phyloP scores from a whole-genome alignment of 2,797 vertebrate genomes.

The Danionella dracula region DNA sequence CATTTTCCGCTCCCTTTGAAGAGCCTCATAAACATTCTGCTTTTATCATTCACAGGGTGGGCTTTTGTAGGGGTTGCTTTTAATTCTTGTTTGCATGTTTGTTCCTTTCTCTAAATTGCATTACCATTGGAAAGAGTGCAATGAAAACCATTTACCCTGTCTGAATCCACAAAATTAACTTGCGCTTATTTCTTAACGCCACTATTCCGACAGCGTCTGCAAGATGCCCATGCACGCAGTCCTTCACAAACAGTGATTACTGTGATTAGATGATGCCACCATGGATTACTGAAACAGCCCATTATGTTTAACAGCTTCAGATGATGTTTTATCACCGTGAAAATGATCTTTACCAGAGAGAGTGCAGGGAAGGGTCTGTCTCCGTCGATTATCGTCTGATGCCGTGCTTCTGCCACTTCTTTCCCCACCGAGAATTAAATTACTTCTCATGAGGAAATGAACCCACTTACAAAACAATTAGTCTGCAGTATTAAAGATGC shows the following conservation, averaged over 20 bases:
- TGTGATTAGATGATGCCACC: slow-evolving; percentile 21
- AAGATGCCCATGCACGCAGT: background rate
- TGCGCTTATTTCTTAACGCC: background rate
- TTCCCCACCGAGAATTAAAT: slow-evolving; percentile 35
- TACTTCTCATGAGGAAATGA: slow-evolving; percentile 27
- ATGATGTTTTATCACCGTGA: slow-evolving; percentile 48
- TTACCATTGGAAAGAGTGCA: background rate
- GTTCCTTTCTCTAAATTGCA: background rate
- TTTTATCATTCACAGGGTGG: slow-evolving; percentile 16
- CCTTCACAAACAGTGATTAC: slow-evolving; percentile 25
- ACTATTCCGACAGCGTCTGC: background rate
- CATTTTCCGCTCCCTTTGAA: slow-evolving; percentile 20
- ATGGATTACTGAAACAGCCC: slow-evolving; percentile 39
- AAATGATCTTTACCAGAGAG: slow-evolving; percentile 45
- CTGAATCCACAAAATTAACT: background rate
- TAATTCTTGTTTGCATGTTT: slow-evolving; percentile 11
- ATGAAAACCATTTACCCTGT: background rate
- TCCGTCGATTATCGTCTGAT: slow-evolving; percentile 39
- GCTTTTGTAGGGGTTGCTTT: background rate
- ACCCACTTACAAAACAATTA: slow-evolving; percentile 43
- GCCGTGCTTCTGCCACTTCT: slow-evolving; percentile 16
- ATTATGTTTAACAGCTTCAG: slow-evolving; percentile 45
- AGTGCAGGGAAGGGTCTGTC: slow-evolving; percentile 37
- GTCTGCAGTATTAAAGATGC: slow-evolving; percentile 36
- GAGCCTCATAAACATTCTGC: slow-evolving; percentile 21